A percentile compares a stretch with the other conserved stretches of the same genome.
phyloP scores from a whole-genome alignment of 1,140 invertebrate genomes.

The Diachasmimorpha longicaudata region DNA sequence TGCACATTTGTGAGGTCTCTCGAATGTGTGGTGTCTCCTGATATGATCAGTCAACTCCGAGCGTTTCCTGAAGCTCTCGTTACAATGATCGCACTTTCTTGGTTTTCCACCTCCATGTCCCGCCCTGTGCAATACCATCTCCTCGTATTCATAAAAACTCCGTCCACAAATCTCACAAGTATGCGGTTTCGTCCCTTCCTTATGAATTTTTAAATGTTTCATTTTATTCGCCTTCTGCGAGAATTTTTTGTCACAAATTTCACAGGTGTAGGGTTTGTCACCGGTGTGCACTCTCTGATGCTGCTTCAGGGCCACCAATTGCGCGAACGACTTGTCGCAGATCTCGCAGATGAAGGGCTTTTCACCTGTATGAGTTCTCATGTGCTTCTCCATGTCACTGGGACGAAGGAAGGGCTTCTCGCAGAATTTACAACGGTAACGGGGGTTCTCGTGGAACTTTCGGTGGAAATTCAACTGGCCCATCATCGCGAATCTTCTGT shows the following conservation, averaged over 20 bases:
- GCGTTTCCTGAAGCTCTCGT: constrained; percentile 27
- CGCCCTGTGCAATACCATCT: constrained; percentile 31
- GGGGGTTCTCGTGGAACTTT: constrained; percentile 15
- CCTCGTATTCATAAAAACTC: constrained; percentile 28
- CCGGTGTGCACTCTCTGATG: constrained; percentile 71
- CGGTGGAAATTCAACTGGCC: constrained; percentile 20
- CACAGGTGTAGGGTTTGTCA: constrained; percentile 66
- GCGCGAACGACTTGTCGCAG: constrained; percentile 61
- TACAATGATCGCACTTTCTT: constrained; percentile 29
- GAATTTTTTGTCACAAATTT: constrained; percentile 71
- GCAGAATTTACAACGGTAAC: constrained; percentile 53
- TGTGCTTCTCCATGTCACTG: constrained; percentile 57
- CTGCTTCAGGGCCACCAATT: constrained; percentile 70
- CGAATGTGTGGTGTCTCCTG: constrained; percentile 32
- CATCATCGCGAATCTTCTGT: neutral
- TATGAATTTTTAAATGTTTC: constrained; percentile 43
- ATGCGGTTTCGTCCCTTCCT: constrained; percentile 32
- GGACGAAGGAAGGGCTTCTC: constrained; percentile 60
- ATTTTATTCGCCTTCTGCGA: constrained; percentile 63
- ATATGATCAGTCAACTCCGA: constrained; percentile 30
- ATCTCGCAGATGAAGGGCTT: constrained; percentile 52
- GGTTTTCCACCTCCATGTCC: constrained; percentile 33
- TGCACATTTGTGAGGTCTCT: constrained; percentile 31
- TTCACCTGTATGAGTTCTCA: constrained; percentile 60
- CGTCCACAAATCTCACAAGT: constrained; percentile 42